Percentiles rank a stretch among this genome's conserved stretches.
Conservation (phyloP, 2,113 vertebrate genomes). For the Podilymbus podiceps region DNA sequence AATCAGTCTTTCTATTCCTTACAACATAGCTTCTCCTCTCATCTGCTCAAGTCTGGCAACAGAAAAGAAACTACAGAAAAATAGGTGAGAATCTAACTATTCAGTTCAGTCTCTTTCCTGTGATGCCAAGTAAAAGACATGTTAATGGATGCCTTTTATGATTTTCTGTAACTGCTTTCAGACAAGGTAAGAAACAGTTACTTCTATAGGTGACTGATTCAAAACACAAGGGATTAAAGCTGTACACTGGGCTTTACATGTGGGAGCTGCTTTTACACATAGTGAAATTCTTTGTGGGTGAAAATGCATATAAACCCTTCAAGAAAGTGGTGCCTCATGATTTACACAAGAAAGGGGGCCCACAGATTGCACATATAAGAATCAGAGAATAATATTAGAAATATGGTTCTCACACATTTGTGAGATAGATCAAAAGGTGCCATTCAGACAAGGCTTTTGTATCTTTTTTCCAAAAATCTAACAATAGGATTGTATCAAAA, state of each 20-base stretch:
- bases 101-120: background rate
- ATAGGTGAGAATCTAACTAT: background rate
- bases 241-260: background rate
- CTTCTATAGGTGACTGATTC: background rate
- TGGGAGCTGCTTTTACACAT: background rate
- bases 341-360: background rate
- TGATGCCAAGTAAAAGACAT: background rate
- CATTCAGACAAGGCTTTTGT: background rate
- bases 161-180: background rate
- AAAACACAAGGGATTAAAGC: background rate
- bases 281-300: background rate
- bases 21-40: background rate
- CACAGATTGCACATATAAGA: background rate
- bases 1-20: background rate
- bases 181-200: background rate
- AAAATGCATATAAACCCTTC: background rate
- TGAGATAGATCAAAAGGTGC: background rate
- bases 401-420: background rate
- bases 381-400: background rate
- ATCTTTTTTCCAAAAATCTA: background rate
- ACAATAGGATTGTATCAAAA: background rate
- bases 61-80: background rate
- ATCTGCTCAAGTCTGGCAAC: background rate
- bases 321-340: background rate
- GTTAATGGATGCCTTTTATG: background rate